Base-by-base conservation (phyloP, 2,888 invertebrate genomes). In the Lydus trimaculatus region DNA sequence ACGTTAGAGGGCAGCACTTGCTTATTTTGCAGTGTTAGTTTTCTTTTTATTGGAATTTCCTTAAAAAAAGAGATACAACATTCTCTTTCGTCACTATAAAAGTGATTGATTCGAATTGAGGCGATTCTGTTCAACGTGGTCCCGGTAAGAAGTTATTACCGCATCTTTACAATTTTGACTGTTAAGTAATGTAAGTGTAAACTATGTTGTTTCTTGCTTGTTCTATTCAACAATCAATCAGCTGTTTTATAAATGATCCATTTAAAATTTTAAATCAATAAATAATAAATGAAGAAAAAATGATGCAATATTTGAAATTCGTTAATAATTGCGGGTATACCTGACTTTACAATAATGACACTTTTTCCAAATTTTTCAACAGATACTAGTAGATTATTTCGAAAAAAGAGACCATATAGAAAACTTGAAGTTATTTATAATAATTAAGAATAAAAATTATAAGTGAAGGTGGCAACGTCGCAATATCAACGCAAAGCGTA, bases 151-250 rank as follows among this genome's bases (percentile, higher is more conserved):
- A 6, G 17, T 1, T 2, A 17, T 20, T 7, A 8, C 4, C 28
- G 4, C 4, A 28, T 2, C 4, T 2, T 48, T 20, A 0, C 17
- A 8, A 9, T 20, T 20, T 8, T 48, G 7, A 20, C 20, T 20
- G 48, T 20, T 17, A 20, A 20, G 5, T 17, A 6, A 17, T 48
- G 43, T 48, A 67, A 17, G 75, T 78, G 4, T 3, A 28, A n/a
- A n/a, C n/a, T n/a, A 33, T 31, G 31, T 13, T 33, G 9, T 0
- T 33, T 36, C 36, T 13, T 0, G 36, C 15, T 11, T 15, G 11
- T 36, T 36, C 36, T 13, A 13, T 36, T 2, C 4, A 28, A 28
- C 3, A 36, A 11, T 3, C 15, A 13, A 36, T 36, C 36, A 36
- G 36, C 36, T 36, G 36, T 36, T 36, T 2, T 13, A 36, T 36